Percentiles rank a stretch among this genome's conserved stretches.
These are phyloP conservation scores for Drosophila sp. DNA, from an alignment of 1,140 invertebrate species.

Conservation along the genomic window DNA sequence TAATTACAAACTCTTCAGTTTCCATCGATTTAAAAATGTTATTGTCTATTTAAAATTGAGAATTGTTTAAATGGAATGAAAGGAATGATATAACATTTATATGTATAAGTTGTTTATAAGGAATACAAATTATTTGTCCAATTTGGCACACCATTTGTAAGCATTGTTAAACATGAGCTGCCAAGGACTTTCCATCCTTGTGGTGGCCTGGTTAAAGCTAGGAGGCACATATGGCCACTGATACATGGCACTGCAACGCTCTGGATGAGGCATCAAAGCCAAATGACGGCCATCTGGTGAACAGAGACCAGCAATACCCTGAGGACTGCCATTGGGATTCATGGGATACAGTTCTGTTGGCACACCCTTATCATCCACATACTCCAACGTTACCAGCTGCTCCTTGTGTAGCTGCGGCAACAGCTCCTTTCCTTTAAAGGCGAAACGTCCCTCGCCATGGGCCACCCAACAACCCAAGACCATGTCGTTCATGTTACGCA, in stretches of 20 bases:
- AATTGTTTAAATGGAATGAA: background rate
- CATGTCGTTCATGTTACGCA: constrained; percentile 93
- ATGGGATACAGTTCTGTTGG: constrained; percentile 94
- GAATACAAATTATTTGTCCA: constrained; percentile 7
- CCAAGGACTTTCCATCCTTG: constrained; percentile 91
- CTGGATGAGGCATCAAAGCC: constrained; percentile 99
- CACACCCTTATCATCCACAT: constrained; percentile 91
- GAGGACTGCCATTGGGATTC: constrained; percentile 95
- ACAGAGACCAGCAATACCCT: constrained; percentile 94
- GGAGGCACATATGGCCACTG: constrained; percentile 92
- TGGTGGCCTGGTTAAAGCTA: constrained; percentile 67
- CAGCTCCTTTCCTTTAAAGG: constrained; percentile 86
- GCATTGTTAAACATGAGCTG: constrained; percentile 96
- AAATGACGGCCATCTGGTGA: constrained; percentile 96
- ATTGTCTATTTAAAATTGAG: background rate
- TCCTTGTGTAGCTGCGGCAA: constrained; percentile 86
- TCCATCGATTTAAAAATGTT: no score
- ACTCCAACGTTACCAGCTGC: constrained; percentile 91
- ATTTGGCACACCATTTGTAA: constrained; percentile 89
- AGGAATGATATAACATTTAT: background rate
- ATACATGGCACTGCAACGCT: constrained; percentile 93
- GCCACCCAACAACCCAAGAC: constrained; percentile 97
- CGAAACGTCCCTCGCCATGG: constrained; percentile 96
- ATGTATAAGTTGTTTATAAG: background rate
- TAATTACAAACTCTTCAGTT: no score